These are phyloP conservation scores for Chlorocebus sabaeus DNA, from an alignment of 2,113 vertebrate genomes.

Conservation along the genomic window DNA sequence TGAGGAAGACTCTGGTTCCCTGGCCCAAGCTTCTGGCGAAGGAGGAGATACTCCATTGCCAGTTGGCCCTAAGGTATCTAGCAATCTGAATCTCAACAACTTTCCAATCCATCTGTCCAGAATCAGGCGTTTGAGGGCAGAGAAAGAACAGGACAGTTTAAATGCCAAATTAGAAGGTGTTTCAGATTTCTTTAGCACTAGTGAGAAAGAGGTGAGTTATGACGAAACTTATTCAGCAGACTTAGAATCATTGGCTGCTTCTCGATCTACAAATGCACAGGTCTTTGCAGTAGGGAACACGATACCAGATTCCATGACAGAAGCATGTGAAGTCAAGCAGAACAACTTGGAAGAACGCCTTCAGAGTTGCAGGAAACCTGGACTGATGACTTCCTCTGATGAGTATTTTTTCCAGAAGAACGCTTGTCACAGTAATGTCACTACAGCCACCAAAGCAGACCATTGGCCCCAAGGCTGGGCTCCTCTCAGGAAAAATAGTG, in stretches of 20 bases:
- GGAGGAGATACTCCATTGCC: slow-evolving; percentile 15
- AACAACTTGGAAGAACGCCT: not conserved
- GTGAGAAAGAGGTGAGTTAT: slow-evolving; percentile 63
- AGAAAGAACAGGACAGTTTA: slow-evolving; percentile 50
- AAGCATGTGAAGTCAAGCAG: slow-evolving; percentile 25
- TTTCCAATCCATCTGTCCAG: not conserved
- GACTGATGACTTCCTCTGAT: slow-evolving; percentile 17
- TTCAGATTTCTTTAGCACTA: slow-evolving; percentile 54
- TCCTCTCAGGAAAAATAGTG: slow-evolving; percentile 50
- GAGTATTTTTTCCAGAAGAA: slow-evolving; percentile 71
- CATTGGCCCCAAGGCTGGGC: not conserved
- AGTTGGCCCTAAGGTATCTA: slow-evolving; percentile 20
- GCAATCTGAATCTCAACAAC: slow-evolving; percentile 35
- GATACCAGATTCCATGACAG: not conserved
- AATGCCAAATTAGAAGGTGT: slow-evolving; percentile 51
- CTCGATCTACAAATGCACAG: slow-evolving; percentile 35
- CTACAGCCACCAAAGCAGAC: not conserved
- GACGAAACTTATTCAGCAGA: slow-evolving; percentile 53
- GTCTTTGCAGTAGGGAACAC: not conserved
- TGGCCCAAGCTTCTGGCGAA: slow-evolving; percentile 47
- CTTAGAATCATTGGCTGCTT: slow-evolving; percentile 50
- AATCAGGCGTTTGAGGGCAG: slow-evolving; percentile 49
- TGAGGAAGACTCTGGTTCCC: slow-evolving; percentile 46
- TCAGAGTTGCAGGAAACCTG: slow-evolving; percentile 53
- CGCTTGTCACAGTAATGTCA: slow-evolving; percentile 16